Percentiles rank a stretch among this genome's conserved stretches.
Conservation (phyloP, 2,888 invertebrate genomes). For the Polia nebulosa region DNA sequence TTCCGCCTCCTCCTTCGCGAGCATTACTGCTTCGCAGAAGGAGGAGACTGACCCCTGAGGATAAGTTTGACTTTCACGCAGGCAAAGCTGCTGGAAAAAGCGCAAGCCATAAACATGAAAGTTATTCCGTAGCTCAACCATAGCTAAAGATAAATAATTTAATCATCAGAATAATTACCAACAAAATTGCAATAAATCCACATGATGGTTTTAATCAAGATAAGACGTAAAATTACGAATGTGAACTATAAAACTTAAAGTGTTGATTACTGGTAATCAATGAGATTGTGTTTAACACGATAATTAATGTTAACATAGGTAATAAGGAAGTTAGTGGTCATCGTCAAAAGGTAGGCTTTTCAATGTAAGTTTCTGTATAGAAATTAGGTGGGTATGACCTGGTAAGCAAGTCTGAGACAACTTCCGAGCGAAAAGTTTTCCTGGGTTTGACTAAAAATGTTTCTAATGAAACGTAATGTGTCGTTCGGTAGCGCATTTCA, state of each 20-base stretch:
- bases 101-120: conserved; percentile 1
- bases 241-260: conserved; percentile 21
- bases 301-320: conserved; percentile 9
- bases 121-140: neutral
- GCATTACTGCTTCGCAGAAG: too few relatives aligned
- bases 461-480: too few relatives aligned
- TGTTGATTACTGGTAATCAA: conserved; percentile 45
- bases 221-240: conserved; percentile 27
- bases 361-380: neutral
- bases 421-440: too few relatives aligned
- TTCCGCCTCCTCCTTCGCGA: too few relatives aligned
- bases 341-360: neutral
- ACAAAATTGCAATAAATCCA: conserved; percentile 30
- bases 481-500: too few relatives aligned
- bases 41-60: too few relatives aligned
- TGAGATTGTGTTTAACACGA: conserved; percentile 25
- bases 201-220: conserved; percentile 39
- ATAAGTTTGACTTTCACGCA: too few relatives aligned
- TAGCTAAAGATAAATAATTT: conserved; percentile 21
- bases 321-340: neutral
- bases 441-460: too few relatives aligned
- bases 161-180: conserved; percentile 28
- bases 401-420: too few relatives aligned
- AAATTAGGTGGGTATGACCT: too few relatives aligned
- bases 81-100: neutral